Evolutionary conservation across 1,140 invertebrate species (phyloP).

Genomic region (Hypothenemus hampei): DNA sequence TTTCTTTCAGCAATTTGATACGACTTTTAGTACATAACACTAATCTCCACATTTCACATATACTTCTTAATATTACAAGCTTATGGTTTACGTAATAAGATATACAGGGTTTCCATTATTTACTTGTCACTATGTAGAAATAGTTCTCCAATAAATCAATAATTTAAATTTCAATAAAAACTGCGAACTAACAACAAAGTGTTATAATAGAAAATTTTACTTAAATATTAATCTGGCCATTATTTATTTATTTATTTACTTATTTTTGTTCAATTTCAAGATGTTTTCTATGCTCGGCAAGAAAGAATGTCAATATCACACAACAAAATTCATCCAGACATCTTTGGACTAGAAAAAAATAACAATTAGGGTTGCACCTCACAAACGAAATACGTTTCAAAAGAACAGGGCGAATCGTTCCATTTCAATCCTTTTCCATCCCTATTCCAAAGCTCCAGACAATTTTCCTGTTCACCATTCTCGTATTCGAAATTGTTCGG

Average conservation of each 20-base stretch:
- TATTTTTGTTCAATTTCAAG: too few relatives aligned
- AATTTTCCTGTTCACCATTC: slow-evolving; percentile 88
- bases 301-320: not conserved
- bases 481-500: slow-evolving; percentile 90
- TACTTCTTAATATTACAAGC: not conserved
- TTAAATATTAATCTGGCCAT: too few relatives aligned
- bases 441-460: slow-evolving; percentile 84
- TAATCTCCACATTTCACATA: not conserved
- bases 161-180: too few relatives aligned
- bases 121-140: too few relatives aligned
- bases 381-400: slow-evolving; percentile 88
- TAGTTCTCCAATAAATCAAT: too few relatives aligned
- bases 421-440: slow-evolving; percentile 87
- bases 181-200: too few relatives aligned
- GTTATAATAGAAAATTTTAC: too few relatives aligned
- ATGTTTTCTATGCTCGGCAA: not conserved
- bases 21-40: not conserved
- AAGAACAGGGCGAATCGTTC: slow-evolving; percentile 90
- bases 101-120: not conserved
- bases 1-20: slow-evolving; percentile 2
- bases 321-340: not conserved
- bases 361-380: slow-evolving; percentile 61
- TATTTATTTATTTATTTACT: too few relatives aligned
- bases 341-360: not conserved
- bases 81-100: not conserved